Evolutionary conservation across 2,888 invertebrate species (phyloP).

Genomic region (Orthosia incerta): DNA sequence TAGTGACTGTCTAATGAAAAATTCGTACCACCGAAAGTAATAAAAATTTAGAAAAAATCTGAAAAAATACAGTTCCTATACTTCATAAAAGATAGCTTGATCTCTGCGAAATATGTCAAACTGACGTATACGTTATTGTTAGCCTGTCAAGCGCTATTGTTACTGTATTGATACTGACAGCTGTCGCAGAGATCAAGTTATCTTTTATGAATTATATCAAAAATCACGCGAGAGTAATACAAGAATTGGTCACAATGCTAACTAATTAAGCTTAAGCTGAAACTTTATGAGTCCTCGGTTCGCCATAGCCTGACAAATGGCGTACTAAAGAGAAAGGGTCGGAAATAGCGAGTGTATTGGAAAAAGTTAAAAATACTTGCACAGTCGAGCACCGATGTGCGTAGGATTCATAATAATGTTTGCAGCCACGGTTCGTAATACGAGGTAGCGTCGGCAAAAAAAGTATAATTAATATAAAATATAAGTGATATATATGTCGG

Average conservation of each 20-base stretch:
- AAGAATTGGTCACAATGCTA: background rate
- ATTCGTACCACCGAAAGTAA: no score
- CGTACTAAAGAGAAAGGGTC: slow-evolving; percentile 5
- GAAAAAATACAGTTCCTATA: no score
- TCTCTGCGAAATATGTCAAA: no score
- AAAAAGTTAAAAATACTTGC: slow-evolving; percentile 56
- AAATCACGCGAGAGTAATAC: background rate
- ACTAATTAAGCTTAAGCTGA: slow-evolving; percentile 2
- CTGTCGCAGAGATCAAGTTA: no score
- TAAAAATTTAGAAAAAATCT: no score
- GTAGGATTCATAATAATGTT: slow-evolving; percentile 59
- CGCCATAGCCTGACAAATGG: slow-evolving; percentile 25
- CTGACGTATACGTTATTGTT: no score
- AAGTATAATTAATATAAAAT: background rate
- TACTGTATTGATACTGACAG: no score
- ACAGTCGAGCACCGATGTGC: slow-evolving; percentile 41
- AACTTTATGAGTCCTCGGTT: slow-evolving; percentile 24
- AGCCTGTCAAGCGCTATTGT: no score
- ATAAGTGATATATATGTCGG: no score
- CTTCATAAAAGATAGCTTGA: no score
- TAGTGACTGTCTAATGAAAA: no score
- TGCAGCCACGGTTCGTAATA: slow-evolving; percentile 45
- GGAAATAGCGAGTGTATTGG: slow-evolving; percentile 47
- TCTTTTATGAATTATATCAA: no score
- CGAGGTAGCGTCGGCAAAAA: slow-evolving; percentile 44